A percentile compares a stretch with the other conserved stretches of the same genome.
phyloP scores from a whole-genome alignment of 2,113 vertebrate genomes.

The Eidolon helvum region DNA sequence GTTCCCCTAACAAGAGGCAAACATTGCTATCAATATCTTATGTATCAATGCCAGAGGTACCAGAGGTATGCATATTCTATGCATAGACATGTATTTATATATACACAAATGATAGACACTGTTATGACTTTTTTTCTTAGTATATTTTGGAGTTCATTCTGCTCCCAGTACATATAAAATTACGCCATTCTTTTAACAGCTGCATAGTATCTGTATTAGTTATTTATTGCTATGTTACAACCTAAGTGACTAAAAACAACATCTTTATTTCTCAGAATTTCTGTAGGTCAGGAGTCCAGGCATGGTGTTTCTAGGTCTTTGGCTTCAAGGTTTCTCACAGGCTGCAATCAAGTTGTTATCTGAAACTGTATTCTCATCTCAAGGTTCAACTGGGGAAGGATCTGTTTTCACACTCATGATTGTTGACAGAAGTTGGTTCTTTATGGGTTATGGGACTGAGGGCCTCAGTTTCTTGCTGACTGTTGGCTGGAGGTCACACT shows the following conservation, averaged over 20 bases:
- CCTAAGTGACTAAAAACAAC: not conserved
- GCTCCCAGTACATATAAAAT: not conserved
- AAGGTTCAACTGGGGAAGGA: not conserved
- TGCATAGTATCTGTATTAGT: not conserved
- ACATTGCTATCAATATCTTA: not conserved
- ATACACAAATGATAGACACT: not conserved
- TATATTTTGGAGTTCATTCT: not conserved
- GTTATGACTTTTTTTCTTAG: not conserved
- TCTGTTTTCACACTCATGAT: not conserved
- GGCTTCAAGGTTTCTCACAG: not conserved
- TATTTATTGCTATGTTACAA: not conserved
- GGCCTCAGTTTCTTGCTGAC: not conserved
- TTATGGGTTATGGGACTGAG: not conserved
- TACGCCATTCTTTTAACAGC: not conserved
- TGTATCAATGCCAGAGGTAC: not conserved
- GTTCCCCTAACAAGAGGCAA: not conserved
- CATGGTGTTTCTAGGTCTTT: not conserved
- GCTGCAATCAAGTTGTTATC: not conserved
- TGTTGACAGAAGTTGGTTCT: not conserved
- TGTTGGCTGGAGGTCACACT: not conserved
- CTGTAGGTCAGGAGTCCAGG: not conserved
- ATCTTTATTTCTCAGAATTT: not conserved
- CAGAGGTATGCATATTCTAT: not conserved
- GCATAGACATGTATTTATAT: not conserved
- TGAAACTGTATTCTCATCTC: not conserved